phyloP scores from a whole-genome alignment of 2,888 invertebrate species.

The Diplolepis rosae region DNA sequence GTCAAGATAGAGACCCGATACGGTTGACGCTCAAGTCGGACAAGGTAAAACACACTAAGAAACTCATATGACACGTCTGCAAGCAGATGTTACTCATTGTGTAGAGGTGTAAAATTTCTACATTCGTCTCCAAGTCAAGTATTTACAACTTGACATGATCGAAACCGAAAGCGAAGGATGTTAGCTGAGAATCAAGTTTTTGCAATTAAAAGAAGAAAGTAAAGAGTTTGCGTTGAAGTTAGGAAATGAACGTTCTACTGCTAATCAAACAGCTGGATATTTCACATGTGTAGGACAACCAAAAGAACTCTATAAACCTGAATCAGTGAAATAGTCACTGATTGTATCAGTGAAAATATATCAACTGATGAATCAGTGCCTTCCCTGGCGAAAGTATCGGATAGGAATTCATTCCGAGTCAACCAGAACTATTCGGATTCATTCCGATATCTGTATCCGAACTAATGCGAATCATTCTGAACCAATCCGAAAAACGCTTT shows the following conservation, averaged over 20 bases:
- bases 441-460: no score
- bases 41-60: conserved; percentile 66
- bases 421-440: no score
- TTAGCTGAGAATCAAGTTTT: conserved; percentile 3
- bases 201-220: conserved; percentile 6
- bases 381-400: no score
- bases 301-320: no score
- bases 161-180: conserved; percentile 13
- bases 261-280: conserved; percentile 1
- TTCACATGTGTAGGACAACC: neutral
- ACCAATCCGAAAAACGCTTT: no score
- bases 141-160: neutral
- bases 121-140: neutral
- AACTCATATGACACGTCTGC: conserved; percentile 41
- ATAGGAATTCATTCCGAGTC: no score
- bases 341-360: no score
- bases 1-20: conserved; percentile 71
- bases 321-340: no score
- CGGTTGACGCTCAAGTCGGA: conserved; percentile 71
- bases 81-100: conserved; percentile 12
- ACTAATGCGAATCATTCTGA: no score
- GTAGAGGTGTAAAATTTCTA: conserved; percentile 20
- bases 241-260: conserved; percentile 8
- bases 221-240: neutral
- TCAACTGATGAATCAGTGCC: no score